Conservation (phyloP, 2,797 vertebrate species). For the Pipistrellus pygmaeus region DNA sequence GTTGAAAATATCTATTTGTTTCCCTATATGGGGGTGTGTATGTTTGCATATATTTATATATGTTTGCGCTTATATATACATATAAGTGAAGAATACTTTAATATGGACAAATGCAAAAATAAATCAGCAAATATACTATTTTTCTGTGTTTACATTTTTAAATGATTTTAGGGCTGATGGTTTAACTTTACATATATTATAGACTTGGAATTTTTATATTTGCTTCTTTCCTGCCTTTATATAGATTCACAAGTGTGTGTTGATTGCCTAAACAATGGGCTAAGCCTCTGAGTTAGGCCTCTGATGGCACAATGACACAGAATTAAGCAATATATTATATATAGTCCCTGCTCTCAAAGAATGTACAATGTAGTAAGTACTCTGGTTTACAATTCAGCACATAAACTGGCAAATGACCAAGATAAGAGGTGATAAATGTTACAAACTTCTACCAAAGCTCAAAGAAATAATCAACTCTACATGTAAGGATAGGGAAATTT, state of each 20-base stretch:
- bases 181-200: not conserved
- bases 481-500: not conserved
- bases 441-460: not conserved
- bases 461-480: not conserved
- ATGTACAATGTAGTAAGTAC: not conserved
- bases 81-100: not conserved
- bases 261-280: not conserved
- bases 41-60: not conserved
- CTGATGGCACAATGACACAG: not conserved
- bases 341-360: not conserved
- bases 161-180: not conserved
- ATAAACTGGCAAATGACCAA: not conserved
- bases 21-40: not conserved
- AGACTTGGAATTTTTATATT: not conserved
- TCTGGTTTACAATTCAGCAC: not conserved
- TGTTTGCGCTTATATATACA: not conserved
- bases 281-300: not conserved
- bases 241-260: not conserved
- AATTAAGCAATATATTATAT: not conserved
- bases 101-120: not conserved
- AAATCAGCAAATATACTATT: not conserved
- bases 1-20: not conserved
- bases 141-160: slow-evolving; percentile 5
- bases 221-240: not conserved
- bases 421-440: not conserved